Evolutionary conservation across 1,140 invertebrate species (phyloP), one percentile per base, ranked within the genome.

Genomic region (Oppia nitens): DNA sequence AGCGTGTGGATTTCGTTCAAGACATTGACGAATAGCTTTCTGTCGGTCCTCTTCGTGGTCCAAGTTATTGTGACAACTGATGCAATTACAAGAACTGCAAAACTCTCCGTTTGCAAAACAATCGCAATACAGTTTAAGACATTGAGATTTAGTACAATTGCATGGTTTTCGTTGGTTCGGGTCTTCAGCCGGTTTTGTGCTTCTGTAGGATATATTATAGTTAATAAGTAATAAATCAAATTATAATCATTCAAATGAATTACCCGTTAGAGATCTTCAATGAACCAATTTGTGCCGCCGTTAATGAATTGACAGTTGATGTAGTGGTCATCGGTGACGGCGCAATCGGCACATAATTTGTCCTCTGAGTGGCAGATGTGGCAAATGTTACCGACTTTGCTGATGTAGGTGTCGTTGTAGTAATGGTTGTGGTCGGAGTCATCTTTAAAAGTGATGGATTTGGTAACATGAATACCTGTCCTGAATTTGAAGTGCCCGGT

Each of bases 51-150:
- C 91, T 72, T 98, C 94, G 70, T 96, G 87, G 45, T 90, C 83
- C 47, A 98, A 73, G 75, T 97, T 98, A 68, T 99, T 99, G 61
- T 81, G 91, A 72, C 96, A 99, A 73, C 94, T 95, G 69, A 84
- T 89, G 72, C 95, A 99, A 69, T 98, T 99, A 70, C 96, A 99
- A 71, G 88, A 83, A 68, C 90, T 83, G 76, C 95, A 99, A 72
- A 98, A 98, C 74, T 98, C 94, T 23, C 96, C 95, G 74, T 97
- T 98, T 0, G 95, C 94, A 78, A 99, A 99, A 73, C 96, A 99
- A 71, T 99, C 95, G 75, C 96, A 99, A 72, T 98, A 87, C 73
- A 99, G 74, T 75, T 99, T 98, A 26, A 99, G 78, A 70, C 95
- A 99, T 72, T 96, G 91, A 3, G 93, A 98, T 74, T 97, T 98